These are phyloP conservation scores for Vanessa atalanta DNA, from an alignment of 1,140 invertebrate species.

Conservation along the genomic window DNA sequence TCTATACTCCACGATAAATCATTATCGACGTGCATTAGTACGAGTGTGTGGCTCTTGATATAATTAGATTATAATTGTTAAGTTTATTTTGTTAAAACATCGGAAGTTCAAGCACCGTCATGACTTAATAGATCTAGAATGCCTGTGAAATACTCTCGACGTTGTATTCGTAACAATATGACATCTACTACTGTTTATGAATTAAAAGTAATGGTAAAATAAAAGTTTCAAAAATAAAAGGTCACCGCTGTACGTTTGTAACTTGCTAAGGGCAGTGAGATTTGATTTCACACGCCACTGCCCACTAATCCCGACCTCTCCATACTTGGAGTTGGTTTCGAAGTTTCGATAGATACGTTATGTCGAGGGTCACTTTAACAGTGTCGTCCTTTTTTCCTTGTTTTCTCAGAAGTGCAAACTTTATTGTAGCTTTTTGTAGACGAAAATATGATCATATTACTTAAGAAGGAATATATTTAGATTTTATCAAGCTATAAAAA, in stretches of 20 bases:
- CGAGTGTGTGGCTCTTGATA: no score
- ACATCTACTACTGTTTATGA: no score
- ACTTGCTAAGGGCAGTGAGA: neutral
- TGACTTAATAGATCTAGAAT: no score
- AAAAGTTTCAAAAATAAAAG: neutral
- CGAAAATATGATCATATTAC: neutral
- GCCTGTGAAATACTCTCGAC: no score
- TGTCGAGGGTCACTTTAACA: conserved; percentile 5
- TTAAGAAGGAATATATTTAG: no score
- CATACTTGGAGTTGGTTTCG: conserved; percentile 1
- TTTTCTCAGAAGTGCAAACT: neutral
- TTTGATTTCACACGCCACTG: conserved; percentile 17
- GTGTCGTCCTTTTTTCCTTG: conserved; percentile 5
- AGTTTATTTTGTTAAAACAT: no score
- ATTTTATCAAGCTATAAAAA: no score
- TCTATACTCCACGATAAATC: no score
- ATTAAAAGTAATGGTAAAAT: neutral
- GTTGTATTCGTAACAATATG: no score
- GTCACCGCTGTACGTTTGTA: neutral
- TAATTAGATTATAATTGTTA: no score
- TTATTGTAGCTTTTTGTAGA: neutral
- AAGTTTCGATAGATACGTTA: conserved; percentile 12
- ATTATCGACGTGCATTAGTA: no score
- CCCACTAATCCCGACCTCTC: conserved; percentile 8
- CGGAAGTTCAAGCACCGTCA: no score